Evolutionary conservation across 2,888 invertebrate genomes (phyloP).

Genomic region (Agonopterix arenella): DNA sequence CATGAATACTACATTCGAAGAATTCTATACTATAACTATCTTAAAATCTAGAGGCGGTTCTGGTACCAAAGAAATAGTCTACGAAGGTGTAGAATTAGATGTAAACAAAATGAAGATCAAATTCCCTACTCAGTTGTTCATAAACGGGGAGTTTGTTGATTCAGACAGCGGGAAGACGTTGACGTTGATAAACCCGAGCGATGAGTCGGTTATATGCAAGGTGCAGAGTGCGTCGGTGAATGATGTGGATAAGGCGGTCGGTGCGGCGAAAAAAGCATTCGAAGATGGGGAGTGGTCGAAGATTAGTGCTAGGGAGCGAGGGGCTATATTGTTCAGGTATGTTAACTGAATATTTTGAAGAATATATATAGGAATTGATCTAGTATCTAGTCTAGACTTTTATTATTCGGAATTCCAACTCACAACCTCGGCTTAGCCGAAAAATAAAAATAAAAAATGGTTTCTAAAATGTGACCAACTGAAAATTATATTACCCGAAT

Average conservation of each 20-base stretch:
- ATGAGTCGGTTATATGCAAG: conserved; percentile 87
- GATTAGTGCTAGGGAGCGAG: conserved; percentile 94
- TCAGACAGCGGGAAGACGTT: conserved; percentile 81
- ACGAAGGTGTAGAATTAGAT: conserved; percentile 84
- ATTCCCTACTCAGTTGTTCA: conserved; percentile 94
- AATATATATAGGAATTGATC: too few species aligned
- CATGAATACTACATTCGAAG: conserved; percentile 92
- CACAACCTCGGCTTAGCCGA: too few species aligned
- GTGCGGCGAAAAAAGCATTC: conserved; percentile 92
- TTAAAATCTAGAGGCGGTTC: conserved; percentile 79
- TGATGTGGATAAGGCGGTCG: conserved; percentile 93
- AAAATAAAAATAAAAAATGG: too few species aligned
- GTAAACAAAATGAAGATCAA: conserved; percentile 90
- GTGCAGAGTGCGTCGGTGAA: conserved; percentile 83
- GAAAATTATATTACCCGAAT: too few species aligned
- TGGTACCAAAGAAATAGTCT: conserved; percentile 76
- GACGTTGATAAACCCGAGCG: conserved; percentile 88
- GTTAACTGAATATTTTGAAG: conserved; percentile 9
- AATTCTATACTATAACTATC: conserved; percentile 84
- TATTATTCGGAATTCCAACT: too few species aligned
- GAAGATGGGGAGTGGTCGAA: conserved; percentile 95
- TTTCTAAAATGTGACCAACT: too few species aligned
- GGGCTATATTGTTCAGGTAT: conserved; percentile 87
- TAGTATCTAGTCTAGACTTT: too few species aligned
- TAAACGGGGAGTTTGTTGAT: conserved; percentile 93